These are phyloP conservation scores for Thyatira batis DNA, from an alignment of 2,888 invertebrate genomes.

Conservation along the genomic window DNA sequence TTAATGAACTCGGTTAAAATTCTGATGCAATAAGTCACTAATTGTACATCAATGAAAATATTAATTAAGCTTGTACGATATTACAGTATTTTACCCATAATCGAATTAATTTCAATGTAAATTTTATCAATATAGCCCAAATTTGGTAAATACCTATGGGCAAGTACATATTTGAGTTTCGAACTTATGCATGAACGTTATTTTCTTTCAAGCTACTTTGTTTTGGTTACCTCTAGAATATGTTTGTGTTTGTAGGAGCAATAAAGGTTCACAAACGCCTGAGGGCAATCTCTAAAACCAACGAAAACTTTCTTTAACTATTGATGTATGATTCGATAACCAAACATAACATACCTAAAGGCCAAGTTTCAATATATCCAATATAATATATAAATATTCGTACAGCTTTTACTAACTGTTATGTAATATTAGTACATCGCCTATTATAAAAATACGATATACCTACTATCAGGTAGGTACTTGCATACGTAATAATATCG, in stretches of 20 bases:
- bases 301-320: constrained; percentile 24
- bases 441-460: no score
- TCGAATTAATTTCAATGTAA: not conserved
- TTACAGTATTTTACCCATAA: no score
- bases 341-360: constrained; percentile 40
- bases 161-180: constrained; percentile 6
- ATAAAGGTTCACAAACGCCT: constrained; percentile 16
- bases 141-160: not conserved
- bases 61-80: no score
- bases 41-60: no score
- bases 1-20: no score
- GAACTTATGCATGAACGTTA: constrained; percentile 18
- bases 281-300: constrained; percentile 27
- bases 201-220: constrained; percentile 18
- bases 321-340: constrained; percentile 34
- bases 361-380: constrained; percentile 32
- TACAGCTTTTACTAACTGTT: not conserved
- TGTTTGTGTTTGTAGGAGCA: constrained; percentile 33
- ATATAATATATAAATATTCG: not conserved
- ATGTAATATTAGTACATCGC: not conserved
- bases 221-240: constrained; percentile 24
- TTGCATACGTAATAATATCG: not conserved
- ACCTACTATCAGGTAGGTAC: not conserved
- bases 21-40: no score
- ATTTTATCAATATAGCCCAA: not conserved